These are phyloP conservation scores for Taeniopygia guttata DNA, from an alignment of 2,797 vertebrate genomes.

Conservation along the genomic window DNA sequence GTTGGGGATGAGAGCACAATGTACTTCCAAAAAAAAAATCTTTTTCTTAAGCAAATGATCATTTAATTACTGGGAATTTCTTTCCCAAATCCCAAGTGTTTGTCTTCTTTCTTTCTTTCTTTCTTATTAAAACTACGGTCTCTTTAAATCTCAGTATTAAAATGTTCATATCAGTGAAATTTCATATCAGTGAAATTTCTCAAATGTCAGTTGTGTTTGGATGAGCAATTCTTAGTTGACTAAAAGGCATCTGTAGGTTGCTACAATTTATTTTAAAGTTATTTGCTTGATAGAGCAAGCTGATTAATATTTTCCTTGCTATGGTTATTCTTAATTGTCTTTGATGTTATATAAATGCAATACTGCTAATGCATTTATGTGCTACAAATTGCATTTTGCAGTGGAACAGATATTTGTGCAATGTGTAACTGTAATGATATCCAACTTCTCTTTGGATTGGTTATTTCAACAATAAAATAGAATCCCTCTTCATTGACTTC, in stretches of 20 bases:
- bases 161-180: not conserved
- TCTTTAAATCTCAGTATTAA: not conserved
- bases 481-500: not conserved
- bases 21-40: slow-evolving; percentile 7
- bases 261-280: slow-evolving; percentile 14
- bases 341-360: not conserved
- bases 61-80: slow-evolving; percentile 12
- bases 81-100: not conserved
- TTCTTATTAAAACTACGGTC: not conserved
- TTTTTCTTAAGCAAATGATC: not conserved
- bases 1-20: slow-evolving; percentile 15
- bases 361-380: slow-evolving; percentile 11
- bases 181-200: not conserved
- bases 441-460: not conserved
- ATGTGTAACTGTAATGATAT: not conserved
- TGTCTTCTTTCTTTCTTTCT: not conserved
- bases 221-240: slow-evolving; percentile 36
- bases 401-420: not conserved
- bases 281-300: not conserved
- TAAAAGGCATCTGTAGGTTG: slow-evolving; percentile 17
- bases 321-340: not conserved
- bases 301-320: slow-evolving; percentile 8
- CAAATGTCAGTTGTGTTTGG: slow-evolving; percentile 24
- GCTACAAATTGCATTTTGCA: not conserved
- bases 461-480: not conserved